Percentiles rank a stretch among this genome's conserved stretches.
phyloP scores from a whole-genome alignment of 2,113 vertebrate genomes.

The Bujurquina vittata region DNA sequence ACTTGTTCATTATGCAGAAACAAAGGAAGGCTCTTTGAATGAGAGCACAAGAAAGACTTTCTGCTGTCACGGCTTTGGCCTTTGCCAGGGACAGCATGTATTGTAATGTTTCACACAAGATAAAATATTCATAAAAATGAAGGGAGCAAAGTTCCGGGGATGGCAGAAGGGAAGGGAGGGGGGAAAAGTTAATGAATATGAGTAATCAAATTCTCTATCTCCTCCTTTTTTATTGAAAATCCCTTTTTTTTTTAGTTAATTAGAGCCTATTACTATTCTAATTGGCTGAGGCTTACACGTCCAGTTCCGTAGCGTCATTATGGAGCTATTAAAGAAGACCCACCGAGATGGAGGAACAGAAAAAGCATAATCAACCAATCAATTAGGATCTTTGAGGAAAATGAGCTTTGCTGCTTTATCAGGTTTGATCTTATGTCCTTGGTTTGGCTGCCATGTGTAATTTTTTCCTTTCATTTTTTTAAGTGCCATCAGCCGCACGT shows the following conservation, averaged over 20 bases:
- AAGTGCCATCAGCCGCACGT: constrained; percentile 47
- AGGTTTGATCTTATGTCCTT: constrained; percentile 79
- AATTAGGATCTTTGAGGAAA: constrained; percentile 79
- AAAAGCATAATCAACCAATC: constrained; percentile 83
- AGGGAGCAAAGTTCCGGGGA: constrained; percentile 88
- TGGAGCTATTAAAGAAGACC: constrained; percentile 81
- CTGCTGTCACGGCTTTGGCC: constrained; percentile 60
- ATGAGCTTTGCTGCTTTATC: constrained; percentile 76
- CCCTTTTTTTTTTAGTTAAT: constrained; percentile 91
- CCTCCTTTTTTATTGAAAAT: constrained; percentile 89
- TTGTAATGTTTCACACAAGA: constrained; percentile 89
- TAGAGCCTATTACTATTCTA: constrained; percentile 94
- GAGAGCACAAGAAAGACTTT: constrained; percentile 59
- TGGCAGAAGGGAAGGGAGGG: constrained; percentile 3
- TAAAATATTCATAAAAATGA: constrained; percentile 93
- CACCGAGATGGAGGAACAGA: constrained; percentile 73
- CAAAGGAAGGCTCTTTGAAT: constrained; percentile 61
- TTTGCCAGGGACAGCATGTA: constrained; percentile 64
- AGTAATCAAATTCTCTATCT: constrained; percentile 96
- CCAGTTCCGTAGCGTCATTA: constrained; percentile 77
- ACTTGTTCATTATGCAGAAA: constrained; percentile 71
- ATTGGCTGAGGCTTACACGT: constrained; percentile 80
- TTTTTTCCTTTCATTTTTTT: constrained; percentile 22
- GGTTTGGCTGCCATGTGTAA: constrained; percentile 54
- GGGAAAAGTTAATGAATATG: constrained; percentile 92